Evolutionary conservation across 2,797 vertebrate genomes (phyloP), one percentile per base, ranked within the genome.

Genomic region (Karalla daura): DNA sequence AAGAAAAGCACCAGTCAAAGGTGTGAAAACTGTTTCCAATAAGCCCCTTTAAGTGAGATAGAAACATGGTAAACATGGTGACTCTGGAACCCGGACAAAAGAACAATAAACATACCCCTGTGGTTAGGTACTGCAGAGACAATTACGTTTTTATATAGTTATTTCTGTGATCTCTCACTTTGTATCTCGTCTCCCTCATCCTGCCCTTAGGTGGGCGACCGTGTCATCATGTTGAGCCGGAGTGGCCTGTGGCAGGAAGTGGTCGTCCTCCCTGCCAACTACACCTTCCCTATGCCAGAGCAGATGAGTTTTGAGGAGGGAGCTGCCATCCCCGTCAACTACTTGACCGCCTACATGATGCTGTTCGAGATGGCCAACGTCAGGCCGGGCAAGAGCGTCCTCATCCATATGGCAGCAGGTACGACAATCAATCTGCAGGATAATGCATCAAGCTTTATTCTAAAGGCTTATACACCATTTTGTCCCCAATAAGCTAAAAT

Each of bases 401-500:
- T 98, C 11, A 76, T 97, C 69, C 96, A 98, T 88, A 97, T 97
- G 95, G 96, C 96, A 58, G 96, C 96, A 93, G 96, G 96, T 98
- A 86, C 60, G 50, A 65, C 14, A 7, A 30, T 2, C 8, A 13
- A 3, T 3, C 44, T 47, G 20, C 5, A 56, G 7, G n/a, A n/a
- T 15, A 12, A 52, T 2, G 37, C 18, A 54, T 1, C 3, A n/a
- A 70, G 23, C 30, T 5, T 18, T 3, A 24, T 36, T 44, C 11
- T 18, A 7, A 28, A n/a, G 3, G 13, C 1, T 8, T 27, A 35
- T n/a, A 5, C 9, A 1, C 1, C 3, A 15, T 12, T n/a, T 32
- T 3, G 7, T 5, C 28, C 9, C 32, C 21, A 43, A 49, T 55
- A 27, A 49, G 27, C 25, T 7, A 10, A 36, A 11, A 1, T n/a